phyloP scores from a whole-genome alignment of 2,797 vertebrate genomes.

The Falco rusticolus region DNA sequence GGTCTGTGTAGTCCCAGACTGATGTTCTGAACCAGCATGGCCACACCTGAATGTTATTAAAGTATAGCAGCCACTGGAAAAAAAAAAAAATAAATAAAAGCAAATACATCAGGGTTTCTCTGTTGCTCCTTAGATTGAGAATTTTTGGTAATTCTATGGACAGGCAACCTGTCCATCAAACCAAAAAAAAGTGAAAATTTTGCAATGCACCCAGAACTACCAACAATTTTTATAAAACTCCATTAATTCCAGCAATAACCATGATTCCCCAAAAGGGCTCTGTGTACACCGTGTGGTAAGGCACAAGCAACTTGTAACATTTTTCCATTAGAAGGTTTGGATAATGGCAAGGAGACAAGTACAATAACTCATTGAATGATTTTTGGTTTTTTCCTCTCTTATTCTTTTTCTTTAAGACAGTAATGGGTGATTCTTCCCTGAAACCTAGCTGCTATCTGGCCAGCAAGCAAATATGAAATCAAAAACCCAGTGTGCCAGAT shows the following conservation, averaged over 20 bases:
- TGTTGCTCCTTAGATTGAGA: not conserved
- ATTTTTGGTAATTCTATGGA: not conserved
- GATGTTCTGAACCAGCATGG: not conserved
- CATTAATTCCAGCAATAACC: not conserved
- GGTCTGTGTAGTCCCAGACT: accelerated
- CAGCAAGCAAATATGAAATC: conserved; percentile 35
- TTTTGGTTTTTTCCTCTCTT: not conserved
- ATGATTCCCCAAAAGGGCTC: not conserved
- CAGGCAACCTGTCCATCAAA: not conserved
- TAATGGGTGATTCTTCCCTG: not conserved
- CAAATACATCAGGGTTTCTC: not conserved
- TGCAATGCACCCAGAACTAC: not conserved
- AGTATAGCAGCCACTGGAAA: not conserved
- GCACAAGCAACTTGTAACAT: not conserved
- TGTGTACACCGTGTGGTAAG: not conserved
- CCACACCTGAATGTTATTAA: not conserved
- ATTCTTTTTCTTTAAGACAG: not conserved
- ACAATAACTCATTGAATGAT: not conserved
- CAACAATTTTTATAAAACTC: not conserved
- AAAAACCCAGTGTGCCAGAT: conserved; percentile 40
- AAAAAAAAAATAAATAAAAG: not conserved
- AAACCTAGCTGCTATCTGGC: conserved; percentile 34
- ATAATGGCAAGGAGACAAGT: accelerated
- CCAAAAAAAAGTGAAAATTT: not conserved
- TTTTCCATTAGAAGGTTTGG: not conserved